Evolutionary conservation across 2,888 invertebrate genomes (phyloP).

Genomic region (Lasioglossum calceatum): DNA sequence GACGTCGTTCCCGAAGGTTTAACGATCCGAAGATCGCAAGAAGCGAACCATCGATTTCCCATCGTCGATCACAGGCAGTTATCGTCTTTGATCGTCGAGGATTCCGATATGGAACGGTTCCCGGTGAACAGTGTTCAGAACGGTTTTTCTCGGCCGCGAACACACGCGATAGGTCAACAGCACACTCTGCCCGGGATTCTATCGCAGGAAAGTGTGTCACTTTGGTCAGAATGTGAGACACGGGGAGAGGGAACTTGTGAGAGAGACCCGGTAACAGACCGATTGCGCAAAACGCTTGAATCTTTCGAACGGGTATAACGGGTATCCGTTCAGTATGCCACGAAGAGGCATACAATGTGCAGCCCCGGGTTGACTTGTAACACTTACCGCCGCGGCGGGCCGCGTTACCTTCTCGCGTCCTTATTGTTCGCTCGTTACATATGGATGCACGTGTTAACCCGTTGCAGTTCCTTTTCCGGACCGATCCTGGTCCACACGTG

Average conservation of each 20-base stretch:
- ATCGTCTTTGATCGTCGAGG: not conserved
- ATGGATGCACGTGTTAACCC: constrained; percentile 20
- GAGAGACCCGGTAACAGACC: constrained; percentile 34
- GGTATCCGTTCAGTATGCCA: constrained; percentile 57
- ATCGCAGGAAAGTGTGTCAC: constrained; percentile 71
- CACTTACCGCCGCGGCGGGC: constrained; percentile 42
- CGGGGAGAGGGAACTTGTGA: not conserved
- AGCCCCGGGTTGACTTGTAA: constrained; percentile 39
- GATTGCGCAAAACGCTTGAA: constrained; percentile 70
- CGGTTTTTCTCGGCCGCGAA: not conserved
- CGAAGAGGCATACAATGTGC: constrained; percentile 52
- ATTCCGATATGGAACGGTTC: not conserved
- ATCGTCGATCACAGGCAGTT: not conserved
- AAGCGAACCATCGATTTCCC: not conserved
- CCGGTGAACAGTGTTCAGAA: not conserved
- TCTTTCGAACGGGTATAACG: constrained; percentile 64
- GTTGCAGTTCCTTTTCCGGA: not conserved
- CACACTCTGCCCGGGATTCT: constrained; percentile 50
- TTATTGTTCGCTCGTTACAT: constrained; percentile 40
- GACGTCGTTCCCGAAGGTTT: not conserved
- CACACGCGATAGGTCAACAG: constrained; percentile 57
- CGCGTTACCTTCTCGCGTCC: constrained; percentile 25
- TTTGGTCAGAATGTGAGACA: constrained; percentile 56
- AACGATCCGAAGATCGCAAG: not conserved
- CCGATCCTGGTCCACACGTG: no score